phyloP scores from a whole-genome alignment of 2,797 vertebrate genomes.

The Myoxocephalus aenaeus region DNA sequence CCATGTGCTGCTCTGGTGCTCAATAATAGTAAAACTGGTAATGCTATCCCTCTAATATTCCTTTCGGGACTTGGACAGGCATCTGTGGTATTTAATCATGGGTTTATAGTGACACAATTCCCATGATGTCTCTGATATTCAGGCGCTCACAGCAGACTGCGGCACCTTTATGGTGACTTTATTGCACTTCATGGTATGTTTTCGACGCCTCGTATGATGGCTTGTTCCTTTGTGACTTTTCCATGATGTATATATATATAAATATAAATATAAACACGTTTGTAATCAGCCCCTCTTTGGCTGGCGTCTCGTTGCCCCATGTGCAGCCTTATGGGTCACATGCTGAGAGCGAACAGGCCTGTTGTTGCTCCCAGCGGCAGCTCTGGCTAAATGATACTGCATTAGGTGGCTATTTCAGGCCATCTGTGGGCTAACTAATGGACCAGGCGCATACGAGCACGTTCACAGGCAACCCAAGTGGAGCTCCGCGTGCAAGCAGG shows the following conservation, averaged over 20 bases:
- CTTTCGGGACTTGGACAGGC: constrained; percentile 45
- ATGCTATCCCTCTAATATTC: constrained; percentile 60
- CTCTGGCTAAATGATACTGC: constrained; percentile 73
- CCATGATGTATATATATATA: not conserved
- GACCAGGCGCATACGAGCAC: constrained; percentile 74
- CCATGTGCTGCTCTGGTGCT: constrained; percentile 53
- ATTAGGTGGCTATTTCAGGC: constrained; percentile 77
- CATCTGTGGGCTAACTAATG: constrained; percentile 74
- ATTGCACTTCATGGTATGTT: constrained; percentile 1
- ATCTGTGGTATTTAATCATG: constrained; percentile 58
- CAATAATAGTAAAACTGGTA: constrained; percentile 63
- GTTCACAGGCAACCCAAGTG: constrained; percentile 72
- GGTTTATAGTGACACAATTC: constrained; percentile 58
- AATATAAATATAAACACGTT: not conserved
- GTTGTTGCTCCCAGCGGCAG: constrained; percentile 61
- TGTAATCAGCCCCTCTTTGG: not conserved
- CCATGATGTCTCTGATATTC: constrained; percentile 39
- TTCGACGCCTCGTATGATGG: constrained; percentile 15
- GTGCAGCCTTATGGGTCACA: constrained; percentile 34
- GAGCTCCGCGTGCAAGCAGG: constrained; percentile 34
- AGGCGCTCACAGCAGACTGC: constrained; percentile 11
- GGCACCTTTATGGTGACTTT: constrained; percentile 26
- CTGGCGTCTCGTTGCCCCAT: constrained; percentile 18
- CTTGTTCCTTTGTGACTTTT: not conserved
- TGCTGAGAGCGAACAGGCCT: constrained; percentile 52